These are phyloP conservation scores for Paramisgurnus dabryanus DNA, from an alignment of 2,113 vertebrate genomes.

Conservation along the genomic window DNA sequence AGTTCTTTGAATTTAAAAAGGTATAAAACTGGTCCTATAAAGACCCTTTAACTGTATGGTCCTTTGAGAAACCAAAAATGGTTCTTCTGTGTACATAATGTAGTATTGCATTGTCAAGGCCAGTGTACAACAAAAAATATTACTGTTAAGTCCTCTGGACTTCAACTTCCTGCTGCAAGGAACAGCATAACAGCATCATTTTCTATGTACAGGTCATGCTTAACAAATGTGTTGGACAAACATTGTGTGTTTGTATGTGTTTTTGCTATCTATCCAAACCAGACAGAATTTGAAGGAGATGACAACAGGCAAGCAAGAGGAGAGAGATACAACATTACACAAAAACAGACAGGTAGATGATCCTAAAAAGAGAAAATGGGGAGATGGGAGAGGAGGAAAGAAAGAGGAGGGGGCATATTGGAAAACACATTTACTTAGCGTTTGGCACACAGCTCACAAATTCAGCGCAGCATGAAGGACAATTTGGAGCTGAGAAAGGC, in stretches of 20 bases:
- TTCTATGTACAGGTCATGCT: slow-evolving; percentile 81
- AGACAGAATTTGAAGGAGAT: slow-evolving; percentile 80
- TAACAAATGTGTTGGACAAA: slow-evolving; percentile 79
- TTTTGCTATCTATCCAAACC: slow-evolving; percentile 83
- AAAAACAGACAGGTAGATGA: slow-evolving; percentile 60
- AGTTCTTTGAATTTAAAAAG: no score
- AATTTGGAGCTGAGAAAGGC: slow-evolving; percentile 82
- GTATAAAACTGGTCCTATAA: no score
- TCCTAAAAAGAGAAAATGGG: slow-evolving; percentile 44
- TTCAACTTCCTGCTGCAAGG: slow-evolving; percentile 59
- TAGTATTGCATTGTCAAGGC: no score
- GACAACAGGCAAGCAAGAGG: slow-evolving; percentile 61
- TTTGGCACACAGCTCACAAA: slow-evolving; percentile 81
- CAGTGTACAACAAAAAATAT: no score
- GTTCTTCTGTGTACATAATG: no score
- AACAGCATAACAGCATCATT: slow-evolving; percentile 79
- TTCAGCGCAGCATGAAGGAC: slow-evolving; percentile 85
- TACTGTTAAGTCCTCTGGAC: not conserved
- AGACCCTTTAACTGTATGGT: no score
- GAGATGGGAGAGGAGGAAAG: slow-evolving; percentile 51
- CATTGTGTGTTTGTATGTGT: slow-evolving; percentile 65
- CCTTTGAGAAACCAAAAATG: no score
- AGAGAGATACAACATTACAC: slow-evolving; percentile 57
- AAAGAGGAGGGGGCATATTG: slow-evolving; percentile 64
- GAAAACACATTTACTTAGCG: slow-evolving; percentile 86